Evolutionary conservation across 92 coral and sea anemone species (phyloP), one percentile per base, ranked within the genome.

Genomic region (Heliopora coerulea): DNA sequence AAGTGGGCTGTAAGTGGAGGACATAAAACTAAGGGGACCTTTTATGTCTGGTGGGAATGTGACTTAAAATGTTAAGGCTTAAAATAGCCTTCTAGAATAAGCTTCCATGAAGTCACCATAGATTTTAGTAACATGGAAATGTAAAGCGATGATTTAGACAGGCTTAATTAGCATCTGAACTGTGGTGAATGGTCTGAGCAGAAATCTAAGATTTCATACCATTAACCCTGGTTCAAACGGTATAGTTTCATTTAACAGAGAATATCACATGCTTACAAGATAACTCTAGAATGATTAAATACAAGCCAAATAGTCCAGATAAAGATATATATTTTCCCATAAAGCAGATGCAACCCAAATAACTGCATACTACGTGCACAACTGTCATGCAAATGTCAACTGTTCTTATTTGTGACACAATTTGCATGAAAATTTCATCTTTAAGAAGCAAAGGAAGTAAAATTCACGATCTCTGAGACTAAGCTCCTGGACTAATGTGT

Each of bases 401-500:
- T 18, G 58, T 52, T 6, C 15, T 46, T 6, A 46, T 10, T 46
- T 46, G 15, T 46, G 15, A 6, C 7, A 8, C 2, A 46, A 46
- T 10, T 6, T 10, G 7, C 52, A 46, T 8, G 15, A n/a, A 15
- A 11, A 11, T 37, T 37, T 6, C 15, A 46, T n/a, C 27, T 46
- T 41, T 67, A n/a, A n/a, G n/a, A n/a, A n/a, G n/a, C n/a, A n/a
- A n/a, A n/a, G n/a, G 61, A 86, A 86, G 57, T 62, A 86, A 29
- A 82, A 72, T 59, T 86, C 85, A 74, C 89, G 72, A 59, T 81
- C 75, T 17, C 83, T 68, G 27, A 46, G 35, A 15, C 83, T 86
- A 34, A 81, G 72, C 65, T 86, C 86, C 54, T 25, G 31, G 61
- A 86, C 90, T 17, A 86, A 79, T 63, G 73, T 78, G 67, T 72